Evolutionary conservation across 2,888 invertebrate species (phyloP).

Genomic region (Bhutanitis thaidina): DNA sequence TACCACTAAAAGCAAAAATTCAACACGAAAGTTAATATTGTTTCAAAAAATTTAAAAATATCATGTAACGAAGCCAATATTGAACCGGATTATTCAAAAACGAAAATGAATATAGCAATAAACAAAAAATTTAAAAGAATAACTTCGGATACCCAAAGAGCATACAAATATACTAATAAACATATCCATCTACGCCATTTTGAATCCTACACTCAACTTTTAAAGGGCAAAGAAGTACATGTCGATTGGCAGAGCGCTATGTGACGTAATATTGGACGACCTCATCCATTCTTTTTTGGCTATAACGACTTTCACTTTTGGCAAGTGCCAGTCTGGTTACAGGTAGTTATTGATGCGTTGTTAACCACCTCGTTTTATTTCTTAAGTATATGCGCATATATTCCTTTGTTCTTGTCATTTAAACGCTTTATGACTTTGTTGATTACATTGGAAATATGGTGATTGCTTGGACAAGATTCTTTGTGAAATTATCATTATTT

Average conservation of each 20-base stretch:
- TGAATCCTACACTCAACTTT: neutral
- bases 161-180: no score
- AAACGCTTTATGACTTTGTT: constrained; percentile 2
- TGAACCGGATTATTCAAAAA: constrained; percentile 8
- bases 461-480: neutral
- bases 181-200: constrained; percentile 1
- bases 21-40: no score
- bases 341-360: constrained; percentile 21
- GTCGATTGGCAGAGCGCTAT: constrained; percentile 7
- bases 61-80: neutral
- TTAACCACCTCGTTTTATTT: constrained; percentile 16
- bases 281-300: constrained; percentile 51
- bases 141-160: neutral
- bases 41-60: no score
- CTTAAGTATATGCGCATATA: constrained; percentile 15
- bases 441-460: neutral
- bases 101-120: neutral
- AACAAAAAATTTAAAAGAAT: constrained; percentile 2
- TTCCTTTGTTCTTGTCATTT: constrained; percentile 10
- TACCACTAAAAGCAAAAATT: no score
- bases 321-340: constrained; percentile 27
- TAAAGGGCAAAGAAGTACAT: neutral
- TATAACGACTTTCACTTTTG: constrained; percentile 56
- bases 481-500: neutral
- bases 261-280: constrained; percentile 47